phyloP scores from a whole-genome alignment of 2,797 vertebrate species.

The Myotis myotis region DNA sequence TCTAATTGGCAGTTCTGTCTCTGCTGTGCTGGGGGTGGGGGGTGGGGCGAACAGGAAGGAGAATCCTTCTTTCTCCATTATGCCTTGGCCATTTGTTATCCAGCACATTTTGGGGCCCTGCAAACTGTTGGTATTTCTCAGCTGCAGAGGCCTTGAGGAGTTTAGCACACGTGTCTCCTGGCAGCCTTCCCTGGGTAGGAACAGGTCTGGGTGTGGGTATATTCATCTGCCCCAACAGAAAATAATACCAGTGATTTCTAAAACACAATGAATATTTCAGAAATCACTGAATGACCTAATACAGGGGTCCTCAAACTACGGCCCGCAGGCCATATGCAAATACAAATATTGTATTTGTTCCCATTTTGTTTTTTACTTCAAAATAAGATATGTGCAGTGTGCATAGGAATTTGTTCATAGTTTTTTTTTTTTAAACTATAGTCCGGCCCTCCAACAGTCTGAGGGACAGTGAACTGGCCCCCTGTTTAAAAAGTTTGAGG shows the following conservation, averaged over 20 bases:
- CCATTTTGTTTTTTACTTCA: too few relatives aligned
- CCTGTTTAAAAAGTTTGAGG: too few relatives aligned
- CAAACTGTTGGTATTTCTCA: background rate
- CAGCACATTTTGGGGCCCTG: background rate
- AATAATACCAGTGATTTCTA: background rate
- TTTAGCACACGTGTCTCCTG: background rate
- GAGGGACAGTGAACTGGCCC: too few relatives aligned
- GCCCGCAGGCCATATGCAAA: too few relatives aligned
- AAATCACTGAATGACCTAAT: background rate
- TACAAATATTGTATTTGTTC: too few relatives aligned
- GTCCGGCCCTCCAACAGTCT: too few relatives aligned
- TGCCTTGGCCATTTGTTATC: background rate
- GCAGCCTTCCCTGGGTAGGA: background rate
- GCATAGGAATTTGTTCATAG: too few relatives aligned
- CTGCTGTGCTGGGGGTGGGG: background rate
- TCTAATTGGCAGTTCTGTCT: background rate
- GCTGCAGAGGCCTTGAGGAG: background rate
- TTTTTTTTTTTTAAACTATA: too few relatives aligned
- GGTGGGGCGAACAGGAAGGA: background rate
- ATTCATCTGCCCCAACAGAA: background rate
- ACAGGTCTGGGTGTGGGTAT: background rate
- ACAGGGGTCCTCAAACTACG: too few relatives aligned
- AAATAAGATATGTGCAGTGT: too few relatives aligned
- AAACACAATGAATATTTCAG: constrained; percentile 34
- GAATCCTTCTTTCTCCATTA: background rate